Evolutionary conservation across 2,113 vertebrate genomes (phyloP).

Genomic region (Pyxicephalus adspersus): DNA sequence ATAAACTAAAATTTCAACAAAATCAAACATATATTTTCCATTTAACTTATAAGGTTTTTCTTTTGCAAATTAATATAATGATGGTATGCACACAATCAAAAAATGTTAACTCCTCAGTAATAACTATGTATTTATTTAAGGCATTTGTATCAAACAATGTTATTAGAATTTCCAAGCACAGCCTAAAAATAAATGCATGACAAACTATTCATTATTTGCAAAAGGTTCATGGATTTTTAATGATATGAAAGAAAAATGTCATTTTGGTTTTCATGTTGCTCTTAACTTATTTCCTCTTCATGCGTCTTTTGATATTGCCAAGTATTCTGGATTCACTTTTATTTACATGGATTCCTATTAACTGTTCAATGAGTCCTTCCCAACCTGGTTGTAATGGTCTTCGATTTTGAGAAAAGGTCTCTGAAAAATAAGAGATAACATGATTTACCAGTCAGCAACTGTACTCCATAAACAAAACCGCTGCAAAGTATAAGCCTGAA

Average conservation of each 20-base stretch:
- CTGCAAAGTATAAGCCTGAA: not conserved
- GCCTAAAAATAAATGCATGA: constrained; percentile 12
- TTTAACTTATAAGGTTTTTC: too few species aligned
- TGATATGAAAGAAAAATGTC: constrained; percentile 4
- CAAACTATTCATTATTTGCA: constrained; percentile 15
- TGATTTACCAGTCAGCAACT: constrained; percentile 12
- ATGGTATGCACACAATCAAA: not conserved
- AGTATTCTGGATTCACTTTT: constrained; percentile 62
- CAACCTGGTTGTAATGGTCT: constrained; percentile 68
- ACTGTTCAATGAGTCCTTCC: constrained; percentile 68
- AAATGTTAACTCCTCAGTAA: not conserved
- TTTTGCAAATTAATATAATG: not conserved
- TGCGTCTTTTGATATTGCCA: constrained; percentile 61
- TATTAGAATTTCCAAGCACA: constrained; percentile 10
- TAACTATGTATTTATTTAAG: constrained; percentile 19
- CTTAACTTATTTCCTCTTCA: constrained; percentile 63
- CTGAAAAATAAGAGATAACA: constrained; percentile 65
- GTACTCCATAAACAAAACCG: not conserved
- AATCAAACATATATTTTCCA: not conserved
- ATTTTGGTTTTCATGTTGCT: not conserved
- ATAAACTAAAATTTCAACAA: not conserved
- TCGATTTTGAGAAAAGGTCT: constrained; percentile 72
- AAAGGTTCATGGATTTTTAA: not conserved
- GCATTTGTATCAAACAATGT: constrained; percentile 39
- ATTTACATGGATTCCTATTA: constrained; percentile 70